A percentile compares a stretch with the other conserved stretches of the same genome.
phyloP scores from a whole-genome alignment of 1,140 invertebrate species.

The Scaptomyza montana region DNA sequence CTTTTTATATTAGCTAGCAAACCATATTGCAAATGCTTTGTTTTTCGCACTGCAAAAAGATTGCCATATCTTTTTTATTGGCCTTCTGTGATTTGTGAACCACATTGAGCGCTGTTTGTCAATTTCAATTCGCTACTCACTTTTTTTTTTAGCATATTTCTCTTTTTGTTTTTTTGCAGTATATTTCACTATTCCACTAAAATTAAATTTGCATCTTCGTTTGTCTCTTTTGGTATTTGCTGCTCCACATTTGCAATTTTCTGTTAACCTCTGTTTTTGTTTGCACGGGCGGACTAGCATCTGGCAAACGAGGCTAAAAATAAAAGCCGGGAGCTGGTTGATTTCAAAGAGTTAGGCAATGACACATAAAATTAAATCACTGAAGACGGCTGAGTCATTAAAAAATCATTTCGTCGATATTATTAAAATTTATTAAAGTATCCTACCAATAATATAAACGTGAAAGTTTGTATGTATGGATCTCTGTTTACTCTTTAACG shows the following conservation, averaged over 20 bases:
- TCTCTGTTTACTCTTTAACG: too few relatives aligned
- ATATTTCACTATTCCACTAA: neutral
- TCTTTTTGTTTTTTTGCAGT: neutral
- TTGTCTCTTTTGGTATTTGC: neutral
- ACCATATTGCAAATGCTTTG: slow-evolving; percentile 32
- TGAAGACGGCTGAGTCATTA: neutral
- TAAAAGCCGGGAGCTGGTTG: neutral
- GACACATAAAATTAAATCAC: neutral
- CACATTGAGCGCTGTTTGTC: slow-evolving; percentile 37
- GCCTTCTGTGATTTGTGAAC: slow-evolving; percentile 35
- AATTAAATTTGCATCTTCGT: neutral
- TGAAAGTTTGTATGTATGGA: too few relatives aligned
- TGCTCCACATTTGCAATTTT: slow-evolving; percentile 16
- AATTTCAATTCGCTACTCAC: slow-evolving; percentile 35
- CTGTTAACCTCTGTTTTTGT: slow-evolving; percentile 5
- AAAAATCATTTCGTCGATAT: neutral
- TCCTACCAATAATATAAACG: too few relatives aligned
- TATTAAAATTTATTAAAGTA: too few relatives aligned
- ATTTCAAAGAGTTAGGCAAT: neutral
- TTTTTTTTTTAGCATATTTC: slow-evolving; percentile 20
- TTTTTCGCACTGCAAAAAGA: slow-evolving; percentile 37
- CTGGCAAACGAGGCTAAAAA: neutral
- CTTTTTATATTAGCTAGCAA: slow-evolving; percentile 62
- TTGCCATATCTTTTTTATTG: slow-evolving; percentile 36
- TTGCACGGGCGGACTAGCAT: neutral